Percentiles rank a stretch among this genome's conserved stretches.
Evolutionary conservation across 2,888 invertebrate genomes (phyloP).

Genomic region (Leucania comma): DNA sequence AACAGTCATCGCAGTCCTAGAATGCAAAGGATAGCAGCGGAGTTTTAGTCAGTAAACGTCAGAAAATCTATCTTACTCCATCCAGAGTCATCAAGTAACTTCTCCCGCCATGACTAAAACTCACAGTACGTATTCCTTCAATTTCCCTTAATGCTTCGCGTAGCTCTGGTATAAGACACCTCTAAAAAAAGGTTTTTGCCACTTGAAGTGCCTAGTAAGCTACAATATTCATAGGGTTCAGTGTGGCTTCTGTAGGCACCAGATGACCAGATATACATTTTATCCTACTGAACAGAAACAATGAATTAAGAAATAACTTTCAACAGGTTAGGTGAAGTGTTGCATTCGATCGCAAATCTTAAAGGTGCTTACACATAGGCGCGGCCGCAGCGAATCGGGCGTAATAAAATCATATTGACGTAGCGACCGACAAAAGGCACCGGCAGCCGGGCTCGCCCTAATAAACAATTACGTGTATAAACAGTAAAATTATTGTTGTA

Average conservation of each 20-base stretch:
- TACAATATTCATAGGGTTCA: not conserved
- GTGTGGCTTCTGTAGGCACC: not conserved
- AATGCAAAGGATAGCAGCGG: too few species aligned
- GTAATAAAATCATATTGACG: slow-evolving; percentile 79
- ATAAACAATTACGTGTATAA: slow-evolving; percentile 88
- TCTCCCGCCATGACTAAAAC: too few species aligned
- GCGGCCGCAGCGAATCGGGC: slow-evolving; percentile 79
- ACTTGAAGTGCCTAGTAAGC: not conserved
- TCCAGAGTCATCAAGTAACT: too few species aligned
- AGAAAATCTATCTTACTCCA: too few species aligned
- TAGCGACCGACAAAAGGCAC: slow-evolving; percentile 80
- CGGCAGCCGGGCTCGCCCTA: slow-evolving; percentile 68
- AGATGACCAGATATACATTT: slow-evolving; percentile 36
- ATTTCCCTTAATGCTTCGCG: too few species aligned
- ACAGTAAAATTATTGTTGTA: slow-evolving; percentile 82
- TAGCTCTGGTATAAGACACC: too few species aligned
- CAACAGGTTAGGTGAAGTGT: slow-evolving; percentile 67
- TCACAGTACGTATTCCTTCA: too few species aligned
- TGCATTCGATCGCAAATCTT: slow-evolving; percentile 53
- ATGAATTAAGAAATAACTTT: slow-evolving; percentile 44
- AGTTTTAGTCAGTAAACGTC: too few species aligned
- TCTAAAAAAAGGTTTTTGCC: not conserved
- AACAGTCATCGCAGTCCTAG: too few species aligned
- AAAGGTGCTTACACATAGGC: slow-evolving; percentile 63
- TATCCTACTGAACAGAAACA: slow-evolving; percentile 52